Base-by-base conservation (phyloP, 2,888 invertebrate genomes). In the Xylota sylvarum region DNA sequence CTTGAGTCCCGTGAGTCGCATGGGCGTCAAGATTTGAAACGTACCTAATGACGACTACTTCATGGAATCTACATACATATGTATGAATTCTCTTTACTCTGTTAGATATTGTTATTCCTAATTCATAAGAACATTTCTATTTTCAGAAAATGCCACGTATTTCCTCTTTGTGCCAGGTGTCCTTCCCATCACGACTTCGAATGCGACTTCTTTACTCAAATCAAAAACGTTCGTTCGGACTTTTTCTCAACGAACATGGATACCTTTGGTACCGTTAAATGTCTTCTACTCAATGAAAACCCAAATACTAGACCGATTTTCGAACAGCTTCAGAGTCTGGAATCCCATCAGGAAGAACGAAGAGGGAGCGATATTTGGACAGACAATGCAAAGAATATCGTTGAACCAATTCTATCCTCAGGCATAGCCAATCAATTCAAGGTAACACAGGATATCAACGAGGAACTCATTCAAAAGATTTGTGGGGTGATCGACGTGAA, bases 401-500 rank as follows among this genome's bases (percentile, higher is more conserved):
- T 92, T 4, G 77, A 88, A 12, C 92, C 92, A 0, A 82, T 92
- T 10, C 69, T 90, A 0, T 65, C 88, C 0, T 88, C 90, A 2
- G 89, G 90, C 6, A 56, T 91, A 4, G 19, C 88, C 3, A 64
- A 79, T 10, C 88, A 89, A 32, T 83, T 92, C 12, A 88, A 81
- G 1, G n/a, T 88, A 46, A 91, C 91, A 4, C 89, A 89, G 0
- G 93, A 94, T 14, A 79, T 88, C 4, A 92, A 94, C 56, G 90
- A 85, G 17, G 90, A 90, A 27, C 88, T 95, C 4, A 92, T 96
- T 5, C 97, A 97, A 89, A 94, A 93, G 88, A 93, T 97, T 27
- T 95, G 96, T 87, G 96, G 95, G 0, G 94, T 96, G 23, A 93
- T 96, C 23, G 97, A 97, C 90, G 95, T 97, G 0, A 97, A 97